Evolutionary conservation across 2,113 vertebrate genomes (phyloP), one percentile per base, ranked within the genome.

Genomic region (Esox niger): DNA sequence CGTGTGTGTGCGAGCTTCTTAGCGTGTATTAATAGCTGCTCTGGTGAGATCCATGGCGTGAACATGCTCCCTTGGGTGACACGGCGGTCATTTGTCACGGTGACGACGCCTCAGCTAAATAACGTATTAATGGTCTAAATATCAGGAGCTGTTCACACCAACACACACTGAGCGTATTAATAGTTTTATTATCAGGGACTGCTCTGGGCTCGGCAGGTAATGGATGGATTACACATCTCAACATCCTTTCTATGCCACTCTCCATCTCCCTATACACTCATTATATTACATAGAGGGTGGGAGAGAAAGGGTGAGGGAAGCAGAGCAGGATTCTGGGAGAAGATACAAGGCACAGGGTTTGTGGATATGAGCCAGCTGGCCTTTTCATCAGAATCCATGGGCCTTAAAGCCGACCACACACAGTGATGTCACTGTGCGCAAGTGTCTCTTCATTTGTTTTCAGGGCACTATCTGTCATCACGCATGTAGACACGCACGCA

Each of bases 11-110:
- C 55, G 80, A 64, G 71, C 66, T 65, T 65, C 61, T 54, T 21
- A 62, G n/a, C 33, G 62, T 74, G 73, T 82, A 78, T 82, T 82
- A 82, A 82, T 77, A 75, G 76, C 75, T 65, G 66, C 47, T 66
- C 56, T 66, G 31, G 60, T 66, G 31, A 62, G 68, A 31, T 52
- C 25, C 62, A 43, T 29, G 17, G 30, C 59, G 65, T 77, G 69
- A 75, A 70, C 77, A 67, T 54, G 64, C 76, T 62, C 67, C 71
- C 74, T 49, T 35, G 52, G 27, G 72, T 57, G 55, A 71, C 68
- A n/a, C 66, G 31, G 30, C 23, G 59, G 67, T 83, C 72, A 47
- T 80, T 80, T 75, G 68, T 80, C 78, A 82, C 62, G 30, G 26
- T 55, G 55, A 58, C 20, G 49, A 79, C 68, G 61, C 70, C 65